Conservation (phyloP, 2,797 vertebrate genomes). For the Naso thynnoides region DNA sequence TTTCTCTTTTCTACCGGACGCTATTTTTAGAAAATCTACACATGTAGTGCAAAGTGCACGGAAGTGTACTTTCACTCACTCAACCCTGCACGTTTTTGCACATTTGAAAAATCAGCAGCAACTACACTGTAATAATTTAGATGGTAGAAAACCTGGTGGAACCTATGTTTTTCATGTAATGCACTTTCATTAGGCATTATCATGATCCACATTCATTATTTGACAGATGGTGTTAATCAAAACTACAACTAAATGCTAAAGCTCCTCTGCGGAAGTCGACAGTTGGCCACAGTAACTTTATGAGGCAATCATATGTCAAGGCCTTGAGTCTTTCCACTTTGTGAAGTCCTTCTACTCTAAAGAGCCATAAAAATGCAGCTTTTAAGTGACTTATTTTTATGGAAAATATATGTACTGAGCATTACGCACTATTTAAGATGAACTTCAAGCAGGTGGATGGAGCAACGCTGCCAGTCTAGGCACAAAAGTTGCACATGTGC, state of each 20-base stretch:
- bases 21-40: conserved; percentile 27
- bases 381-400: background rate
- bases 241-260: conserved; percentile 5
- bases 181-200: background rate
- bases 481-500: background rate
- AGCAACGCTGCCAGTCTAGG: background rate
- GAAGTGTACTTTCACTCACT: conserved; percentile 14
- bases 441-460: background rate
- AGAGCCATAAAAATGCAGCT: background rate
- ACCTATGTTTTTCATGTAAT: conserved; percentile 22
- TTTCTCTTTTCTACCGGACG: conserved; percentile 18
- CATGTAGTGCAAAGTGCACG: background rate
- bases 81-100: conserved; percentile 11
- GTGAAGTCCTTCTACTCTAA: background rate
- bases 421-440: background rate
- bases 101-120: conserved; percentile 10
- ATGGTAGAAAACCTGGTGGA: conserved; percentile 9
- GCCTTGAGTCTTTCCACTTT: background rate
- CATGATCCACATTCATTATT: conserved; percentile 1
- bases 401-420: background rate
- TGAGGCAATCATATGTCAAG: background rate
- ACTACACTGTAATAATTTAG: conserved; percentile 5
- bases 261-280: background rate
- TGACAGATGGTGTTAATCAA: background rate
- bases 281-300: background rate